phyloP scores from a whole-genome alignment of 2,797 vertebrate species.

The Sparus aurata region DNA sequence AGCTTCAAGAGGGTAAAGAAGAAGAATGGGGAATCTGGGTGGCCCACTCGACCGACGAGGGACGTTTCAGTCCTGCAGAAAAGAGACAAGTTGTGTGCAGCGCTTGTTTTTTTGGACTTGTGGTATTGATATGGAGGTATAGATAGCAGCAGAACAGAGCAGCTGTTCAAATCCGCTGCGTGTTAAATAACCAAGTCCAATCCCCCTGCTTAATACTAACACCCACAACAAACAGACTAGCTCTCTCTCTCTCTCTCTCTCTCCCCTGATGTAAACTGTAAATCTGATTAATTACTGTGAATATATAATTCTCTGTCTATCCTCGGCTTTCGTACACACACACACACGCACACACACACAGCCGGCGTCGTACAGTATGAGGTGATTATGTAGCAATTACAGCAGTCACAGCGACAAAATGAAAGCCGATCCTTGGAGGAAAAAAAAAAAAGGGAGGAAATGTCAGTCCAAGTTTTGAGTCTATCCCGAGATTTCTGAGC shows the following conservation, averaged over 20 bases:
- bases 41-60: constrained; percentile 20
- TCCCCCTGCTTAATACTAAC: constrained; percentile 78
- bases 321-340: constrained; percentile 34
- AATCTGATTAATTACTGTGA: constrained; percentile 82
- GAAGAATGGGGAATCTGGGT: constrained; percentile 31
- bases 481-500: constrained; percentile 71
- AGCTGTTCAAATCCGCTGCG: constrained; percentile 82
- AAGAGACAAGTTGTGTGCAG: constrained; percentile 9
- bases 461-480: constrained; percentile 69
- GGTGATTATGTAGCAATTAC: constrained; percentile 82
- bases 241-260: constrained; percentile 33
- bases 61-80: constrained; percentile 11
- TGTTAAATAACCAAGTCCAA: constrained; percentile 80
- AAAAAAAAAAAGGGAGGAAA: constrained; percentile 50
- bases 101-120: constrained; percentile 11
- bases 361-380: constrained; percentile 59
- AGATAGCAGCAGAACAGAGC: constrained; percentile 68
- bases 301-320: constrained; percentile 74
- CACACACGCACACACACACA: constrained; percentile 22
- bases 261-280: constrained; percentile 76
- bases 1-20: neutral
- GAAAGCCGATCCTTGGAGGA: constrained; percentile 73
- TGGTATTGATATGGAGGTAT: constrained; percentile 63
- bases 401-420: constrained; percentile 66
- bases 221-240: constrained; percentile 79